Percentiles rank a stretch among this genome's conserved stretches.
phyloP scores from a whole-genome alignment of 2,113 vertebrate species.

The Podilymbus podiceps region DNA sequence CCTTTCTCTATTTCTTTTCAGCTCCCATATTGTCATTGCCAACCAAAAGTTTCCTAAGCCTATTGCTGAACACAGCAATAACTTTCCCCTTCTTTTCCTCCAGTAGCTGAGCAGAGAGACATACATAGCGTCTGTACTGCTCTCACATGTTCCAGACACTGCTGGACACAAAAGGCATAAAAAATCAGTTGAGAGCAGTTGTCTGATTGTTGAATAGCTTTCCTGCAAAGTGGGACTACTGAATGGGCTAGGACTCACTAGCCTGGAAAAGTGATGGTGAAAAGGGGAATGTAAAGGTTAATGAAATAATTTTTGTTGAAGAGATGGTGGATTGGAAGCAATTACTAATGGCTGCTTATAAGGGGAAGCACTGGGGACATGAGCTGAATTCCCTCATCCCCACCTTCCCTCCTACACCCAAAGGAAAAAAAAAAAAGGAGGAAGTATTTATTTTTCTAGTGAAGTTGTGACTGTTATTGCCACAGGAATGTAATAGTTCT shows the following conservation, averaged over 20 bases:
- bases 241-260: neutral
- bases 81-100: neutral
- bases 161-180: neutral
- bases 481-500: neutral
- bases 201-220: neutral
- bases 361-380: neutral
- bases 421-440: neutral
- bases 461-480: neutral
- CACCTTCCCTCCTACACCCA: accelerated
- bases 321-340: neutral
- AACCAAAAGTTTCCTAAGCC: neutral
- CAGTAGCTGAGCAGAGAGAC: neutral
- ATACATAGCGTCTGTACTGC: neutral
- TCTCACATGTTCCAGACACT: neutral
- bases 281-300: neutral
- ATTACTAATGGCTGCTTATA: neutral
- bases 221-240: neutral
- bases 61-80: neutral
- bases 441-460: neutral
- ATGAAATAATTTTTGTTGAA: neutral
- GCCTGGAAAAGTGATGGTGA: neutral
- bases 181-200: neutral
- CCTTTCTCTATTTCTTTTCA: neutral
- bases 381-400: neutral
- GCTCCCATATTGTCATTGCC: neutral